phyloP scores from a whole-genome alignment of 2,113 vertebrate genomes.

The Caranx ignobilis region DNA sequence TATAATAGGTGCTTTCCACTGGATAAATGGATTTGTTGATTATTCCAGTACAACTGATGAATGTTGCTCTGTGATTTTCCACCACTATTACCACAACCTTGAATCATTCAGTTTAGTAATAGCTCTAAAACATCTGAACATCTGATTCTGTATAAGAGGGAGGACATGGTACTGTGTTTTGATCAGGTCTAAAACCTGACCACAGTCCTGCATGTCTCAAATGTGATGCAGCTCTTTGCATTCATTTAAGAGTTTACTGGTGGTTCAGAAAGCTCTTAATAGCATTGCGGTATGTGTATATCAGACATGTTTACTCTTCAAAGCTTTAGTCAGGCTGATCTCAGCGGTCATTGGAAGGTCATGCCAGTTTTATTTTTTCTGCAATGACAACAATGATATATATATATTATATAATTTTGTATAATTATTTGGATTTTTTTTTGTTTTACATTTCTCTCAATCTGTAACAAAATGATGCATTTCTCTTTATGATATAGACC shows the following conservation, averaged over 20 bases:
- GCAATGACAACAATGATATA: too few relatives aligned
- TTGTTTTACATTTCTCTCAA: background rate
- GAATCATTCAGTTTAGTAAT: background rate
- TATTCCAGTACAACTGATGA: background rate
- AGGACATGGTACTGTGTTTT: background rate
- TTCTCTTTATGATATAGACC: background rate
- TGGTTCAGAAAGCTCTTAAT: slow-evolving; percentile 19
- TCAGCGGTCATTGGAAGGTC: background rate
- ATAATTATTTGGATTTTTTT: background rate
- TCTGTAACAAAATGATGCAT: background rate
- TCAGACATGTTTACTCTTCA: background rate
- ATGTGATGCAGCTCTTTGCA: background rate
- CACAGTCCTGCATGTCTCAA: background rate
- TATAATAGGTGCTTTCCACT: too few relatives aligned
- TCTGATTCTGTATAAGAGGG: background rate
- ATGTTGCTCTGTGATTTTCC: background rate
- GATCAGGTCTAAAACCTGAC: background rate
- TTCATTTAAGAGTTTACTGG: background rate
- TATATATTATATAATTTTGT: background rate
- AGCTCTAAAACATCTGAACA: background rate
- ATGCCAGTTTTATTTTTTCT: background rate
- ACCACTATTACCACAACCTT: background rate
- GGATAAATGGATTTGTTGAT: background rate
- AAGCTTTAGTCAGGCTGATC: background rate
- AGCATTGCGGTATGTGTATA: background rate